These are phyloP conservation scores for Mirounga angustirostris DNA, from an alignment of 2,113 vertebrate genomes.

Conservation along the genomic window DNA sequence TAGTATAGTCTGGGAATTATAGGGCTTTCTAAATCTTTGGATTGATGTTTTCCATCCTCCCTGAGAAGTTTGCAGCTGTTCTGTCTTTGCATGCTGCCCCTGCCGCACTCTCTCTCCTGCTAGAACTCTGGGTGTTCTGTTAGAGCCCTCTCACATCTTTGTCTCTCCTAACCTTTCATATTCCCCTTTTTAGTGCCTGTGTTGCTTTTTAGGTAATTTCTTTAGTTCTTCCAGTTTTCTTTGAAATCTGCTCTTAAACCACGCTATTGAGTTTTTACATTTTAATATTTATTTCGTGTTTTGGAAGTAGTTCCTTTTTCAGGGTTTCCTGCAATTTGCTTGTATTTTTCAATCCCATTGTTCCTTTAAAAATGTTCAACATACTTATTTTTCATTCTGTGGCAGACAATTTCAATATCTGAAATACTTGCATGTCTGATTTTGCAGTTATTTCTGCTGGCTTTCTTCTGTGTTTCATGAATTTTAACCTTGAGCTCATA, in stretches of 20 bases:
- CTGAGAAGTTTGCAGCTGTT: neutral
- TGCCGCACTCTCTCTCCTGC: neutral
- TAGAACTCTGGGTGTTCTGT: neutral
- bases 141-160: neutral
- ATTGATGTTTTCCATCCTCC: neutral
- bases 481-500: neutral
- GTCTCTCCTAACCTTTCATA: neutral
- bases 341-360: neutral
- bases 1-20: neutral
- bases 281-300: neutral
- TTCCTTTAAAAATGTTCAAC: neutral
- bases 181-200: neutral
- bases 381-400: neutral
- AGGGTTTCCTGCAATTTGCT: neutral
- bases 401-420: neutral
- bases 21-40: neutral
- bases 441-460: neutral
- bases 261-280: neutral
- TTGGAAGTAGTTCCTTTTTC: neutral
- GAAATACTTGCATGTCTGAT: neutral
- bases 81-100: neutral
- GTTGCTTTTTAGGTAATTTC: conserved; percentile 27
- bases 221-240: neutral
- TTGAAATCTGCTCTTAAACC: conserved; percentile 19
- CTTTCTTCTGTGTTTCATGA: neutral